Base-by-base conservation (phyloP, 64 coral and sea anemone genomes). In the Exaiptasia diaphana region DNA sequence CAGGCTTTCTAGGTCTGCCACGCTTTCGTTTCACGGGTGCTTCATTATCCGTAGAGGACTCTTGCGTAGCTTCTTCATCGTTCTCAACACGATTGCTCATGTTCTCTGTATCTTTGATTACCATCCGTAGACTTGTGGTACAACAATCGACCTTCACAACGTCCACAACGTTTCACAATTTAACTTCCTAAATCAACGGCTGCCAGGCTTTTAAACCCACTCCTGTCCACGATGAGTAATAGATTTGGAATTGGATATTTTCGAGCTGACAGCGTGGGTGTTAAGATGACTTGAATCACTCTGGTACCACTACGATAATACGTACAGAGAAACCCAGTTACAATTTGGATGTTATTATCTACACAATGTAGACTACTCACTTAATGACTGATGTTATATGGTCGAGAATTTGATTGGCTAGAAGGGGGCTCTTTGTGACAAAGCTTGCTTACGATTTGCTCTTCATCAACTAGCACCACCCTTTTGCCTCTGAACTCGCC, bases 1-100 rank as follows among this genome's bases (percentile, higher is more conserved):
- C 79, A 28, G 72, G 74, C 62, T 93, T 93, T 50, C 84, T 76
- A 11, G 90, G 90, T 36, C 90, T 56, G 13, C 90, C 90, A 57
- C 84, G 58, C 52, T 93, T 93, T 46, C 77, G 83, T 54, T 93
- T 93, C 50, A 67, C 68, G 69, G 84, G 90, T 15, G 85, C 75
- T 87, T 82, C 90, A 59, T 17, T 25, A 1, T 20, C 59, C 41
- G 60, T 34, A 24, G 64, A 28, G 28, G 35, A 63, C 48, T 81
- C 68, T 81, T 81, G 58, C 42, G 60, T 48, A 67, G 83, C 81
- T 67, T 65, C 61, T 37, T 65, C 28, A 65, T 65, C 61, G 61
- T 65, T 35, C 61, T 28, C 61, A 65, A n/a, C n/a, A n/a, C n/a
- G n/a, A n/a, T 65, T 35, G 30, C 61, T 65, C 61, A 65, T 65